Conservation (phyloP, 2,797 vertebrate species). For the Pangasius krempfi region DNA sequence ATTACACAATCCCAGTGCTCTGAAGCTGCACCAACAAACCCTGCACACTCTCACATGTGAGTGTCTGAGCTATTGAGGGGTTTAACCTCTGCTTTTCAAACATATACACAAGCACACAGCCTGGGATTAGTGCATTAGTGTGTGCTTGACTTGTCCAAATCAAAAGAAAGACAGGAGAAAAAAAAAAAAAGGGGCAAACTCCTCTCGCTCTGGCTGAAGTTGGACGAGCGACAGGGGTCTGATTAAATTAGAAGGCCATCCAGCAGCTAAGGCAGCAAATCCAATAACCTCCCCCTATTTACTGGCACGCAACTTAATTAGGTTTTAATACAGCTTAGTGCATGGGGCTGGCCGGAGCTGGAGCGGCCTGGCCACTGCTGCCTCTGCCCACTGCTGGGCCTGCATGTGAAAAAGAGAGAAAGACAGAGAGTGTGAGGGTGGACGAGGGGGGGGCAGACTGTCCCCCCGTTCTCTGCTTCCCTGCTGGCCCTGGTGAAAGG, state of each 20-base stretch:
- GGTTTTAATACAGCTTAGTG: conserved; percentile 94
- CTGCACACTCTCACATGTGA: conserved; percentile 59
- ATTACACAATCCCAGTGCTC: conserved; percentile 55
- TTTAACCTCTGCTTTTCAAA: conserved; percentile 49
- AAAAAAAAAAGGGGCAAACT: conserved; percentile 41
- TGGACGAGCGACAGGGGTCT: conserved; percentile 66
- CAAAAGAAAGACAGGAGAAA: conserved; percentile 15
- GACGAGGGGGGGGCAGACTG: conserved; percentile 25
- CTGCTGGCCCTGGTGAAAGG: conserved; percentile 83
- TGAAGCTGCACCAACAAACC: conserved; percentile 59
- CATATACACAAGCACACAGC: conserved; percentile 35
- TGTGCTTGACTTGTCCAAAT: conserved; percentile 41
- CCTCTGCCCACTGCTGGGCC: conserved; percentile 64
- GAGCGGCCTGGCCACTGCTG: conserved; percentile 52
- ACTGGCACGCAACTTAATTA: conserved; percentile 93
- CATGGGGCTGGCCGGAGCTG: conserved; percentile 71
- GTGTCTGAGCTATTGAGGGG: conserved; percentile 38
- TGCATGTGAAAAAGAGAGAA: conserved; percentile 49
- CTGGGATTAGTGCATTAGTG: conserved; percentile 29
- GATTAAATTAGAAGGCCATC: conserved; percentile 77
- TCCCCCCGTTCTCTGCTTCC: conserved; percentile 65
- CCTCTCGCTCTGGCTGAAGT: conserved; percentile 53
- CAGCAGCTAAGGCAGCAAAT: conserved; percentile 86
- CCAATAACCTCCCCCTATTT: conserved; percentile 84
- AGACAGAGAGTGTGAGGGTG: conserved; percentile 47